Evolutionary conservation across 2,797 vertebrate species (phyloP).

Genomic region (Astyanax mexicanus): DNA sequence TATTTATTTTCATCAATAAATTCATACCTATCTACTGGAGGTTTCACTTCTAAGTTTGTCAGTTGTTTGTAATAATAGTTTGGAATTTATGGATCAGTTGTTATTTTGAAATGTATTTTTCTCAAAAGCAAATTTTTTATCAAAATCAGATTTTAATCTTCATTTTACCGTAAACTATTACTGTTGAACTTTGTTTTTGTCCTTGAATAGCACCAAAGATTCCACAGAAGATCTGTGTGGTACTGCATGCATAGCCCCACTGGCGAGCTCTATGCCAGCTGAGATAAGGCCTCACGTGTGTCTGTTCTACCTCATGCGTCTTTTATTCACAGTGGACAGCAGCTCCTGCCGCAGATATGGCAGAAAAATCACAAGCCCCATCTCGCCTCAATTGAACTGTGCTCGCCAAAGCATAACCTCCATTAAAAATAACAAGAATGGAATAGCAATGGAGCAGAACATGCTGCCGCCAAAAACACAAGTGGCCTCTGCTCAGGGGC

Average conservation of each 20-base stretch:
- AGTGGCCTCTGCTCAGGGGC: conserved; percentile 47
- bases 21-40: too few relatives aligned
- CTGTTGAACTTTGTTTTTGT: background rate
- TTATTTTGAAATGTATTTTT: too few relatives aligned
- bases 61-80: too few relatives aligned
- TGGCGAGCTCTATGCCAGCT: conserved; percentile 48
- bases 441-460: conserved; percentile 65
- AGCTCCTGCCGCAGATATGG: conserved; percentile 67
- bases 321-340: conserved; percentile 69
- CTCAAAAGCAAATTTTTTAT: too few relatives aligned
- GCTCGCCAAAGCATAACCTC: conserved; percentile 60
- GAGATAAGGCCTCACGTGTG: conserved; percentile 70
- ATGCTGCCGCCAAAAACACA: conserved; percentile 42
- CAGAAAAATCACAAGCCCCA: conserved; percentile 69
- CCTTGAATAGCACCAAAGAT: conserved; percentile 54
- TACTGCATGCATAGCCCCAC: conserved; percentile 64
- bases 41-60: too few relatives aligned
- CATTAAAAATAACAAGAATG: conserved; percentile 70
- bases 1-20: too few relatives aligned
- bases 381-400: conserved; percentile 63
- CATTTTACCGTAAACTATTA: background rate
- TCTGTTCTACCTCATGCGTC: conserved; percentile 63
- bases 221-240: conserved; percentile 42
- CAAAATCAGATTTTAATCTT: too few relatives aligned
- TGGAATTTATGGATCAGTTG: too few relatives aligned